Conservation (phyloP, 2,113 vertebrate species). For the Archilochus colubris region DNA sequence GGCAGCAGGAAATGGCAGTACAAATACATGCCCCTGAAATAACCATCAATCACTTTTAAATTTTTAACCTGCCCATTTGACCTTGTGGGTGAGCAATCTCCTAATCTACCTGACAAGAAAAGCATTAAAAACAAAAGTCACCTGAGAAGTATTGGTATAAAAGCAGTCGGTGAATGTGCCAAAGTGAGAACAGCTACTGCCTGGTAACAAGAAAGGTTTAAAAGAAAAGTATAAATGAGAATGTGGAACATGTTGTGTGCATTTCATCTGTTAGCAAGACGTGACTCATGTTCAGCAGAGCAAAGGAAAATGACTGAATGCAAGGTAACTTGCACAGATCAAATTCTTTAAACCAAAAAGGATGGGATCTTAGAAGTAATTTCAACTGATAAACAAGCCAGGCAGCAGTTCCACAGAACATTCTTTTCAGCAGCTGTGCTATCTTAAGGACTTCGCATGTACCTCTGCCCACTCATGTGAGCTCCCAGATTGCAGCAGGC, state of each 20-base stretch:
- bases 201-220: not conserved
- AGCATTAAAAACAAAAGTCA: not conserved
- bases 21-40: not conserved
- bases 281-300: not conserved
- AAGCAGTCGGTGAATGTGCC: not conserved
- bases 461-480: not conserved
- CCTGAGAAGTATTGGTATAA: fast-evolving
- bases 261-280: not conserved
- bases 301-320: not conserved
- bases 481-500: not conserved
- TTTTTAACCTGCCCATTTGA: not conserved
- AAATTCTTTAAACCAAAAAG: not conserved
- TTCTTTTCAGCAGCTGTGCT: not conserved
- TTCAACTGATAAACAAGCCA: not conserved
- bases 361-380: not conserved
- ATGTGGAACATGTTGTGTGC: not conserved
- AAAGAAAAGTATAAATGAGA: not conserved
- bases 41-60: not conserved
- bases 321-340: not conserved
- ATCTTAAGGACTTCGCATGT: not conserved
- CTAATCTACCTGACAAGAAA: not conserved
- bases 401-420: not conserved
- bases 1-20: not conserved
- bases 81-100: not conserved
- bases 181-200: not conserved